These are phyloP conservation scores for Leptinotarsa texana DNA, from an alignment of 1,140 invertebrate species.

Conservation along the genomic window DNA sequence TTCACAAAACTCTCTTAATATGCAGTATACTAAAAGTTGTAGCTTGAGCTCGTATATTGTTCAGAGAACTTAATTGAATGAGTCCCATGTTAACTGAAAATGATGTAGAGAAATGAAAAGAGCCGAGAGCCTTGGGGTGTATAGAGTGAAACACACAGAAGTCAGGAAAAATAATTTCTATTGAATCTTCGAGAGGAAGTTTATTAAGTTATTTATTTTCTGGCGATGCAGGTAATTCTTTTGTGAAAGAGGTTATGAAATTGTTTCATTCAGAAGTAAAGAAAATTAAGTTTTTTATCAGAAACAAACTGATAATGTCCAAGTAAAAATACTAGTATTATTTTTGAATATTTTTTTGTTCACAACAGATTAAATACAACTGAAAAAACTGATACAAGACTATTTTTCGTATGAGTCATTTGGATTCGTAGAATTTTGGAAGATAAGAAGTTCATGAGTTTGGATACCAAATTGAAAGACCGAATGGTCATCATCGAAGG, in stretches of 20 bases:
- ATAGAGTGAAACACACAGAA: neutral
- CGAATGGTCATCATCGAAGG: no score
- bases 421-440: no score
- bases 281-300: no score
- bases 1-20: no score
- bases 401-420: no score
- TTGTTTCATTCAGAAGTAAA: neutral
- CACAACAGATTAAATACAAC: no score
- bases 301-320: no score
- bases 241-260: neutral
- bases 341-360: no score
- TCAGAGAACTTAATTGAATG: conserved; percentile 8
- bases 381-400: no score
- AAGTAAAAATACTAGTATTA: no score
- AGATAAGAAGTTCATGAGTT: no score
- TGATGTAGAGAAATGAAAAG: neutral
- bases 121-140: neutral
- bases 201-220: neutral
- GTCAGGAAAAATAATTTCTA: neutral
- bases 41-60: neutral
- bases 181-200: neutral
- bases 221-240: neutral
- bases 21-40: neutral
- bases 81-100: neutral
- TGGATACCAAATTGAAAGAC: no score